Percentiles rank a stretch among this genome's conserved stretches.
Evolutionary conservation across 2,797 vertebrate species (phyloP).

Genomic region (Siniperca undulata): DNA sequence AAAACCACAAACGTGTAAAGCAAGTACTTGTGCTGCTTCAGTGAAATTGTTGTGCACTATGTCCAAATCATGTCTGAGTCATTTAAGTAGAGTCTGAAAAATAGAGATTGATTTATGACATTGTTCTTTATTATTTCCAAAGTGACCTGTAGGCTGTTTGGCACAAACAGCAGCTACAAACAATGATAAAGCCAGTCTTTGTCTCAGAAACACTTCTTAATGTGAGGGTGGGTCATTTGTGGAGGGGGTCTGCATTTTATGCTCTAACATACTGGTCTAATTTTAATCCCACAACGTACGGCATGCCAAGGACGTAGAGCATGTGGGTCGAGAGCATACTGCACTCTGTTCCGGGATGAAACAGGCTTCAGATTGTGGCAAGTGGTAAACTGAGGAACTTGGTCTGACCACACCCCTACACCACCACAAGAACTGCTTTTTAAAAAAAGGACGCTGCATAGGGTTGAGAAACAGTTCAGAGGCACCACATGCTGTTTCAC

Average conservation of each 20-base stretch:
- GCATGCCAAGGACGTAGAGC: constrained; percentile 70
- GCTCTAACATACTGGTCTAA: constrained; percentile 60
- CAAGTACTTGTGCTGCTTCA: constrained; percentile 1
- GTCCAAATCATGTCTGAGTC: not conserved
- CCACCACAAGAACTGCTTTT: constrained; percentile 67
- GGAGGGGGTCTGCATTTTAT: constrained; percentile 63
- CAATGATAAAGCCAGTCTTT: constrained; percentile 72
- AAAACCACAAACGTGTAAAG: constrained; percentile 36
- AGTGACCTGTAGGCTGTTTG: constrained; percentile 36
- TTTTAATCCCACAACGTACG: constrained; percentile 70
- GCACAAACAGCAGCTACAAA: constrained; percentile 18
- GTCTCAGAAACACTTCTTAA: constrained; percentile 61
- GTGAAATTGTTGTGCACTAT: not conserved
- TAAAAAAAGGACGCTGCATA: constrained; percentile 35
- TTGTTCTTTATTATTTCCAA: constrained; percentile 33
- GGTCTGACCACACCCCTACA: constrained; percentile 73
- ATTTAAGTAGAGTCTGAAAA: constrained; percentile 24
- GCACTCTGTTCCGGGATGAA: constrained; percentile 65
- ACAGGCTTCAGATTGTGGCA: constrained; percentile 75
- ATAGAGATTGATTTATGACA: constrained; percentile 34
- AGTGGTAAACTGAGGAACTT: constrained; percentile 72
- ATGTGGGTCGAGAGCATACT: constrained; percentile 70
- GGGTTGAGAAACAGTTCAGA: constrained; percentile 59
- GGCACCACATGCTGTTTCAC: constrained; percentile 60
- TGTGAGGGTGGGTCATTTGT: constrained; percentile 65